Evolutionary conservation across 2,113 vertebrate species (phyloP), one percentile per base, ranked within the genome.

Genomic region (Hippocampus guttulatus): DNA sequence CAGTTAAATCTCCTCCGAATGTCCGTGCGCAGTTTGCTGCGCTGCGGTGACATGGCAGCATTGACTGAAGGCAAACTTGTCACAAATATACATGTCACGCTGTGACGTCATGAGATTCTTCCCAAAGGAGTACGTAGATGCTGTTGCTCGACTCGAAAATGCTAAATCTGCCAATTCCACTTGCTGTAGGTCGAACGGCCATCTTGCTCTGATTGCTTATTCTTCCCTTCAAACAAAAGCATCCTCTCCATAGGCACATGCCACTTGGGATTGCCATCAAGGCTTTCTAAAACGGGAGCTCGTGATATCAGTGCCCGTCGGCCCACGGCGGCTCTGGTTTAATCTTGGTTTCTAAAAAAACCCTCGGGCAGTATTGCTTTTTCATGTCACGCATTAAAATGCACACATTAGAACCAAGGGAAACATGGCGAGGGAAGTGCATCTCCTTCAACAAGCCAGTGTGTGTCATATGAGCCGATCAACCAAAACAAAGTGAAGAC

Each of bases 261-360:
- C 75, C 81, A 0, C 79, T 68, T 66, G 27, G 25, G 72, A 89
- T 90, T 78, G 76, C 49, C 73, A 64, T 88, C 87, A 86, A 72
- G 67, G 49, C 73, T 55, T 40, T 68, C 80, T 81, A 82, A 83
- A 85, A 83, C 79, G 83, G 81, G 62, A 60, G 75, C 69, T 69
- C 76, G 71, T 85, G 78, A 79, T 87, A 88, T 88, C 81, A 75
- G 67, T 3, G 78, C 77, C 74, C 84, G 87, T 73, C 79, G 80
- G 77, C 79, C 83, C 67, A 47, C 63, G 18, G 74, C 55, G 9
- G 84, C 81, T 78, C 80, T 77, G 71, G 74, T 87, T 86, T 85
- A 85, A 82, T 87, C 82, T 83, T 57, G 77, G 78, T 75, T 82
- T 71, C 30, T 38, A 38, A 30, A 27, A 75, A 75, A 84, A 78